Percentiles rank a stretch among this genome's conserved stretches.
Evolutionary conservation across 2,797 vertebrate genomes (phyloP).

Genomic region (Brachymystax lenok): DNA sequence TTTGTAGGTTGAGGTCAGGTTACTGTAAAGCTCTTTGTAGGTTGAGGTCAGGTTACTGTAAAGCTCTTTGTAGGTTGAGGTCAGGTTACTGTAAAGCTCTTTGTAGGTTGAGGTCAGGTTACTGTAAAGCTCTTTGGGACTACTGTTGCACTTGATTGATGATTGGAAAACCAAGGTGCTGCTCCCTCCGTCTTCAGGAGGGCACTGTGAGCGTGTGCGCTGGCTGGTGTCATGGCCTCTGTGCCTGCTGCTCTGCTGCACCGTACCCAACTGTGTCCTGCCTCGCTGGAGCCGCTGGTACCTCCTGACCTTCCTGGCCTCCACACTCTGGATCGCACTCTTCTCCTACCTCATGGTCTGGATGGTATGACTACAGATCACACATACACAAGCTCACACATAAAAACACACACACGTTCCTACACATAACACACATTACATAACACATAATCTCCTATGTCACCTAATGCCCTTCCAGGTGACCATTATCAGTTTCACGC

Average conservation of each 20-base stretch:
- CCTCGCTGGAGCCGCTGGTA: slow-evolving; percentile 79
- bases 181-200: slow-evolving; percentile 50
- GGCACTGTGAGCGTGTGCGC: slow-evolving; percentile 60
- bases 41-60: no score
- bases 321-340: slow-evolving; percentile 82
- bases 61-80: no score
- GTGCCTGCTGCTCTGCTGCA: slow-evolving; percentile 72
- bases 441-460: not conserved
- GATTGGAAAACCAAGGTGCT: not conserved
- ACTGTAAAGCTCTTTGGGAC: not conserved
- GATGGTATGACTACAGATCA: slow-evolving; percentile 73
- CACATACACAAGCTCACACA: not conserved
- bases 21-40: not conserved
- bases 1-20: no score
- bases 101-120: no score
- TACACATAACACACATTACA: not conserved
- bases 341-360: slow-evolving; percentile 89
- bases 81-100: no score
- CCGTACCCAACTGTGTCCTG: slow-evolving; percentile 76
- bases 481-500: slow-evolving; percentile 80
- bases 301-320: slow-evolving; percentile 77
- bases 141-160: not conserved
- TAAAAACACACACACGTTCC: not conserved
- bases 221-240: slow-evolving; percentile 81
- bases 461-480: slow-evolving; percentile 59